Evolutionary conservation across 2,797 vertebrate genomes (phyloP).

Genomic region (Tinamus major): DNA sequence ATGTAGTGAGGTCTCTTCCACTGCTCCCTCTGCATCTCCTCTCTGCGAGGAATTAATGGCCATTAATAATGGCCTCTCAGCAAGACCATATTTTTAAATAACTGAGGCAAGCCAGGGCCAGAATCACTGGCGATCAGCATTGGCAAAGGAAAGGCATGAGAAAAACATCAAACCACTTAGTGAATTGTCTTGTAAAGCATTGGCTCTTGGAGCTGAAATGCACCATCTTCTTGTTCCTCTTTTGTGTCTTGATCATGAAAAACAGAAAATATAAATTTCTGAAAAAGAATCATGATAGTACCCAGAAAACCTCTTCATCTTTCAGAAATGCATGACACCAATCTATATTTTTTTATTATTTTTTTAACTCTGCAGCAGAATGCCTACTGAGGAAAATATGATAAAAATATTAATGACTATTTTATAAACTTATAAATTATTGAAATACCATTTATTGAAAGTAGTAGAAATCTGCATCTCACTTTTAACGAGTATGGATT

Average conservation of each 20-base stretch:
- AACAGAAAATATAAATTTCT: neutral
- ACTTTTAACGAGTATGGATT: neutral
- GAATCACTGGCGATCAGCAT: neutral
- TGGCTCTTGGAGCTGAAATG: neutral
- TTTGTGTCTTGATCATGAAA: neutral
- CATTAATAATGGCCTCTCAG: neutral
- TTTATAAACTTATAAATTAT: neutral
- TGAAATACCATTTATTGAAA: neutral
- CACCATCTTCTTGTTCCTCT: neutral
- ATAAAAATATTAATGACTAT: neutral
- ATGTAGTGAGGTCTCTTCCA: neutral
- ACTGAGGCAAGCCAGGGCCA: neutral
- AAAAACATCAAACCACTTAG: neutral
- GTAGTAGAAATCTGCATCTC: neutral
- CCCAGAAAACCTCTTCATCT: too few relatives aligned
- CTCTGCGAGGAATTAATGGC: neutral
- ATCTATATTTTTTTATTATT: neutral
- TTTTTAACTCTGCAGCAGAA: neutral
- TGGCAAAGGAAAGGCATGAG: neutral
- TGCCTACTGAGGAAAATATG: neutral
- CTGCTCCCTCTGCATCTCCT: neutral
- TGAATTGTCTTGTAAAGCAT: neutral
- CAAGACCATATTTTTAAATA: constrained; percentile 10
- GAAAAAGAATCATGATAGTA: too few relatives aligned
- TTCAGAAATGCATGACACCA: neutral